Evolutionary conservation across 2,888 invertebrate genomes (phyloP).

Genomic region (Eupithecia subfuscata): DNA sequence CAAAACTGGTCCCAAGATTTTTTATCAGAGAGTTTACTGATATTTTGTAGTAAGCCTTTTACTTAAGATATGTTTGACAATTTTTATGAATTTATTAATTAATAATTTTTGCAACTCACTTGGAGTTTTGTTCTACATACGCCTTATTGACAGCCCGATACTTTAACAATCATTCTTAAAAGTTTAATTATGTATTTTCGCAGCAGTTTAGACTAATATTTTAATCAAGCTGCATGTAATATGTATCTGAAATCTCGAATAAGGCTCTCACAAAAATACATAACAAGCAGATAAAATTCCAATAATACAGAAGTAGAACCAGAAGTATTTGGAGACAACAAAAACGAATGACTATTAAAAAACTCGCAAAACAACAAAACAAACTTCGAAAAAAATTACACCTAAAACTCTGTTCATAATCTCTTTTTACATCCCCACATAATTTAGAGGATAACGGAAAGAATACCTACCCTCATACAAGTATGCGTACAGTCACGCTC

Average conservation of each 20-base stretch:
- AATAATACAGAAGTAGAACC: neutral
- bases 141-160: too few species aligned
- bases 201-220: neutral
- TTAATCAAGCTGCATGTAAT: neutral
- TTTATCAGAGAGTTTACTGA: too few species aligned
- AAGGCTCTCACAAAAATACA: neutral
- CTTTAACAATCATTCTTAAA: too few species aligned
- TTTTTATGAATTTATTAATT: too few species aligned
- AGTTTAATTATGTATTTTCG: neutral
- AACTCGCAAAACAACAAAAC: conserved; percentile 35
- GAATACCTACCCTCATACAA: conserved; percentile 60
- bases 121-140: too few species aligned
- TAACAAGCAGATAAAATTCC: neutral
- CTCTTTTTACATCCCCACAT: conserved; percentile 68
- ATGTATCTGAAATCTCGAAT: neutral
- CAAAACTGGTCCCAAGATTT: too few species aligned
- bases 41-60: too few species aligned
- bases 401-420: conserved; percentile 74
- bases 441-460: conserved; percentile 77
- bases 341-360: conserved; percentile 21
- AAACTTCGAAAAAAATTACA: conserved; percentile 59
- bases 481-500: conserved; percentile 61
- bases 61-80: too few species aligned
- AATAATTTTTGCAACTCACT: too few species aligned
- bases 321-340: neutral